Conservation (phyloP, 2,797 vertebrate genomes). For the Hoplostethus mediterraneus region DNA sequence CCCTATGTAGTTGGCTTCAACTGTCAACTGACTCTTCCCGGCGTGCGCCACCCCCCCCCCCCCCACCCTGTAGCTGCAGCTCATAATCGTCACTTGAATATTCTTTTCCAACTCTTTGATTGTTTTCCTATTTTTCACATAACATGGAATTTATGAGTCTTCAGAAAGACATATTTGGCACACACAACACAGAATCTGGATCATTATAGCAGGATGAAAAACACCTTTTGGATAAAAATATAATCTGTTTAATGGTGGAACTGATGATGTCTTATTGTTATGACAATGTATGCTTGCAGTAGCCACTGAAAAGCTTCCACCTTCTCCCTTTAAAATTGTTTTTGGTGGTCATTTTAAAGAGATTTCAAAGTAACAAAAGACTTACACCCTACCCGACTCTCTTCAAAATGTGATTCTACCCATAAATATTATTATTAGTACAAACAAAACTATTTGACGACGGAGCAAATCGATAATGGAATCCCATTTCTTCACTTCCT, state of each 20-base stretch:
- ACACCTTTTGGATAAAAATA: constrained; percentile 36
- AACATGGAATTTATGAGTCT: constrained; percentile 42
- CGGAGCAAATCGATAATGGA: constrained; percentile 54
- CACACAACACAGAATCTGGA: constrained; percentile 34
- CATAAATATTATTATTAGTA: constrained; percentile 26
- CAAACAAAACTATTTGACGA: constrained; percentile 35
- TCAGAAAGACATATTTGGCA: constrained; percentile 38
- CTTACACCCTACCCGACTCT: constrained; percentile 8
- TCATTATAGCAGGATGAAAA: constrained; percentile 28
- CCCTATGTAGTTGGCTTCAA: constrained; percentile 46
- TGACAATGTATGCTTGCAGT: neutral
- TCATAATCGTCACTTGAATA: constrained; percentile 55
- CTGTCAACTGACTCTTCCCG: constrained; percentile 50
- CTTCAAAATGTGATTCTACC: constrained; percentile 17
- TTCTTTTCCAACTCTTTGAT: constrained; percentile 58
- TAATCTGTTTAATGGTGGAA: constrained; percentile 33
- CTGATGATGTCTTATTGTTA: neutral
- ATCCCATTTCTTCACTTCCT: constrained; percentile 34
- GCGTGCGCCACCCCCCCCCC: neutral
- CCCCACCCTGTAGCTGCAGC: constrained; percentile 22
- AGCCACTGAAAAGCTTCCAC: constrained; percentile 9
- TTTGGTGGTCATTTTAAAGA: constrained; percentile 19
- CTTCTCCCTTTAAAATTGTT: constrained; percentile 9
- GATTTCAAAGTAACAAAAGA: constrained; percentile 11
- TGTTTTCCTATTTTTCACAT: constrained; percentile 47